phyloP scores from a whole-genome alignment of 2,888 invertebrate genomes.

The Neoitamus cyanurus region DNA sequence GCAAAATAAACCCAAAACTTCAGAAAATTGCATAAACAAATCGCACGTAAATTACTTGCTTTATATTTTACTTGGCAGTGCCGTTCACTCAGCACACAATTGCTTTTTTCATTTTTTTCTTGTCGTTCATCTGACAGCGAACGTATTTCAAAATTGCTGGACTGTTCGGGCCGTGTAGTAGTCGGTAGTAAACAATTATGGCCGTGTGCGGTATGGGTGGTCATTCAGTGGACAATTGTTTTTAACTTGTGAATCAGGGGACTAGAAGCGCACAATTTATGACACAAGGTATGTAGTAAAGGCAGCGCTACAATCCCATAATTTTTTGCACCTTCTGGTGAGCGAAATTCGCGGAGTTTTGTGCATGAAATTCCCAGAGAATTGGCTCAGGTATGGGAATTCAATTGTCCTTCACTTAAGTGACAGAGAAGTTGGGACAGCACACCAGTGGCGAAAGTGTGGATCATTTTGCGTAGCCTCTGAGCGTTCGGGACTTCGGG shows the following conservation, averaged over 20 bases:
- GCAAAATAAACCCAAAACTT: neutral
- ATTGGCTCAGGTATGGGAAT: neutral
- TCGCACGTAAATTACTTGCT: no score
- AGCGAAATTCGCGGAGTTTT: neutral
- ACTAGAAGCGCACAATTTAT: neutral
- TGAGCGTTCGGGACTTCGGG: neutral
- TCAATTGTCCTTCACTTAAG: neutral
- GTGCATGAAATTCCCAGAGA: neutral
- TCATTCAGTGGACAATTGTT: neutral
- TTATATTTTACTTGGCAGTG: neutral
- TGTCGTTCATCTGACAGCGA: neutral
- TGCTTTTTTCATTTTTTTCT: neutral
- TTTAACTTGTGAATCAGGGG: neutral
- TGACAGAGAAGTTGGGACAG: neutral
- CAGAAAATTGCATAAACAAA: neutral
- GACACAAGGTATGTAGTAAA: neutral
- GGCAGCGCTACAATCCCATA: neutral
- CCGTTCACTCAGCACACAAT: neutral
- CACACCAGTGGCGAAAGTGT: neutral
- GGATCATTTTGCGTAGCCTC: neutral
- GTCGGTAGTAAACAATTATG: slow-evolving; percentile 11
- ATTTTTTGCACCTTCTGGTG: neutral
- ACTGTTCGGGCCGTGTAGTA: neutral
- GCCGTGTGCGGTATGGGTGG: neutral
- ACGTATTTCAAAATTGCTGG: neutral